phyloP scores from a whole-genome alignment of 2,113 vertebrate genomes.

The Tautogolabrus adspersus region DNA sequence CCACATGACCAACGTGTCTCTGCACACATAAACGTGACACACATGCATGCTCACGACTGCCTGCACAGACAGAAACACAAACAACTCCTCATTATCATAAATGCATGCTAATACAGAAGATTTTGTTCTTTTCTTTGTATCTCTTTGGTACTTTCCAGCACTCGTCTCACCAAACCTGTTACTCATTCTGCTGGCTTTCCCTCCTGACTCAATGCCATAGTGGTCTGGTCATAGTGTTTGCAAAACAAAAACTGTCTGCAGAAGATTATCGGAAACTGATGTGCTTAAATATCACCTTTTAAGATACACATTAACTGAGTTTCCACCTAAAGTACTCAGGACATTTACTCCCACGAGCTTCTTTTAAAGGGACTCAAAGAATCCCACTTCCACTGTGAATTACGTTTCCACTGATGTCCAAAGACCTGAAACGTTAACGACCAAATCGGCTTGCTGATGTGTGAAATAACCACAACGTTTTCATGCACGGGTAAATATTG shows the following conservation, averaged over 20 bases:
- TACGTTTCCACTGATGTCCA: too few species aligned
- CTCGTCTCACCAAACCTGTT: not conserved
- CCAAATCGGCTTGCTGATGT: too few species aligned
- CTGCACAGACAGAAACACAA: not conserved
- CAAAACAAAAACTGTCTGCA: not conserved
- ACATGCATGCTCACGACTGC: not conserved
- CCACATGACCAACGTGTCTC: too few species aligned
- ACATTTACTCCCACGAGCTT: not conserved
- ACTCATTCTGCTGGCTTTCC: not conserved
- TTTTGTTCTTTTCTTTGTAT: constrained; percentile 17
- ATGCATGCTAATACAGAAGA: too few species aligned
- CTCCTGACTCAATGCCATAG: not conserved
- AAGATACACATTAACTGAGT: too few species aligned
- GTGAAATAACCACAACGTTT: too few species aligned
- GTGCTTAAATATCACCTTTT: too few species aligned
- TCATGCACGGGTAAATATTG: too few species aligned
- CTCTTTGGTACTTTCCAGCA: constrained; percentile 70
- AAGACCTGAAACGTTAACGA: too few species aligned
- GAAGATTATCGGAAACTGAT: too few species aligned
- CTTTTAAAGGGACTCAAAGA: not conserved
- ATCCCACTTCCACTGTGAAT: too few species aligned
- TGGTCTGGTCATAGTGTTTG: not conserved
- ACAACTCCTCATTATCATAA: not conserved
- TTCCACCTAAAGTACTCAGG: not conserved
- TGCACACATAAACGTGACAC: too few species aligned